Evolutionary conservation across 1,140 invertebrate genomes (phyloP), one percentile per base, ranked within the genome.

Genomic region (Propsilocerus akamusi): DNA sequence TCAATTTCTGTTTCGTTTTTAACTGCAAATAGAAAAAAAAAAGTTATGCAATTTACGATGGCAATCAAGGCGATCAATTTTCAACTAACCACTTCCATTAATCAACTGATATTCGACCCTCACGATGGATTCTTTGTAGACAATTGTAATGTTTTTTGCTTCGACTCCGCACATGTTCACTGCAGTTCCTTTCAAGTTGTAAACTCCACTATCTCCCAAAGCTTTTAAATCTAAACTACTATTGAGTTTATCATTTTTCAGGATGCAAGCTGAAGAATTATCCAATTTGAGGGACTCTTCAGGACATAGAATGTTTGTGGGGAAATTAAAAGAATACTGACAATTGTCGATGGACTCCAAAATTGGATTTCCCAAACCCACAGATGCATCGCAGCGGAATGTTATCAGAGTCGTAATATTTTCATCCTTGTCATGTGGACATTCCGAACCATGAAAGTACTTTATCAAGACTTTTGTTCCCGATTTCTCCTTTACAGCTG

Each of bases 301-400:
- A 20, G 57, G 59, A 53, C 71, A 73, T 51, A 69, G 65, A 49
- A 66, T 56, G 52, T 61, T 71, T 14, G 71, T 72, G 49, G 62
- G 60, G 69, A 70, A 72, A 25, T 66, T 59, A 53, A 73, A 72
- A 22, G 52, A 32, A 52, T 72, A 71, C 37, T 59, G 58, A 56
- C 71, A 73, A 49, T 68, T 51, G 14, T 58, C 53, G 8, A 54
- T 59, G 25, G 52, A 53, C 52, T 61, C 62, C 50, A 68, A 61
- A 53, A 59, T 52, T 14, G 70, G 71, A 37, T 55, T 53, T 26
- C 66, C 65, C 70, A 72, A 46, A 30, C 57, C 65, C 14, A 55
- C 57, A 22, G 57, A 56, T 55, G 61, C 59, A 56, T 67, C 53
- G 54, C 72, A 73, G 17, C 56, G 54, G 50, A 73, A 72, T 48